A percentile compares a stretch with the other conserved stretches of the same genome.
These are phyloP conservation scores for Pseudopipra pipra DNA, from an alignment of 2,113 vertebrate species.

Conservation along the genomic window DNA sequence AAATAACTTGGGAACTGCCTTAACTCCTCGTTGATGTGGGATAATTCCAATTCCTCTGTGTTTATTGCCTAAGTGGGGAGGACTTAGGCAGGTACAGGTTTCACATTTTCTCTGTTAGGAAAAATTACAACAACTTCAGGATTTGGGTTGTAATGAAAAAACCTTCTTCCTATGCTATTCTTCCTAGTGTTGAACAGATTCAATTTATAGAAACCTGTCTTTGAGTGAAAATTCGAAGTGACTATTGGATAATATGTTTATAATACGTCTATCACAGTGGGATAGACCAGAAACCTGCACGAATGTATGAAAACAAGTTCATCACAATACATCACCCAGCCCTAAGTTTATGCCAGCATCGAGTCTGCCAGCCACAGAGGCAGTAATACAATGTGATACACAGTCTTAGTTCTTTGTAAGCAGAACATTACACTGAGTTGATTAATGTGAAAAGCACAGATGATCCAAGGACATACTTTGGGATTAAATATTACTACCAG, in stretches of 20 bases:
- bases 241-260: neutral
- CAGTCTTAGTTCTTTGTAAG: neutral
- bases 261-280: neutral
- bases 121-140: neutral
- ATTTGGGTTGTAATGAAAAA: neutral
- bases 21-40: neutral
- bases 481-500: neutral
- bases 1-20: neutral
- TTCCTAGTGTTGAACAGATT: neutral
- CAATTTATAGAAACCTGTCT: neutral
- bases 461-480: neutral
- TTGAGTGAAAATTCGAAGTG: neutral
- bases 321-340: neutral
- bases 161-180: neutral
- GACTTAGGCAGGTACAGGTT: neutral
- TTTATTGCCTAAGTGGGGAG: neutral
- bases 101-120: neutral
- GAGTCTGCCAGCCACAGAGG: neutral
- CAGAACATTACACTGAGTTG: neutral
- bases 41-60: neutral
- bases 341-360: neutral
- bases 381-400: neutral
- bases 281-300: neutral
- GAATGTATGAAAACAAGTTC: neutral
- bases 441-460: neutral